phyloP scores from a whole-genome alignment of 2,113 vertebrate genomes.

The Mellivora capensis region DNA sequence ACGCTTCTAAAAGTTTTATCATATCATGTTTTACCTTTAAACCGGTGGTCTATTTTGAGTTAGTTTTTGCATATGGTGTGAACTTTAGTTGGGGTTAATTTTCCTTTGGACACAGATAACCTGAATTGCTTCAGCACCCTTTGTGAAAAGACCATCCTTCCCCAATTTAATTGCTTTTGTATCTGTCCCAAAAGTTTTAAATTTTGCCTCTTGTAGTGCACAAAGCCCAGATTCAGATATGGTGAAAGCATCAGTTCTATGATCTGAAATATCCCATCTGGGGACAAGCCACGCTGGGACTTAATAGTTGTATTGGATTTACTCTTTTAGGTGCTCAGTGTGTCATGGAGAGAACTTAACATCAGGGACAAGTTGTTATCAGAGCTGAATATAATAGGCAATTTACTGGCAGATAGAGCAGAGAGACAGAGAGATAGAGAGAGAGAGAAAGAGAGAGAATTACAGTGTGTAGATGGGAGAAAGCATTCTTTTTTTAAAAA shows the following conservation, averaged over 20 bases:
- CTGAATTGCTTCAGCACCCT: not conserved
- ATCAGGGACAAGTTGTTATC: not conserved
- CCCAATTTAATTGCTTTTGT: not conserved
- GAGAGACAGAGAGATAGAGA: not conserved
- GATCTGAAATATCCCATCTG: not conserved
- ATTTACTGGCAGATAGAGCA: not conserved
- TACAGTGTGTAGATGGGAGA: not conserved
- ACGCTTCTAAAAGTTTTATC: not conserved
- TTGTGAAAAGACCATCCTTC: not conserved
- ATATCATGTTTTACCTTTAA: not conserved
- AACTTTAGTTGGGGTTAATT: not conserved
- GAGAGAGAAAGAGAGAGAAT: not conserved
- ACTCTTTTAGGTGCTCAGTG: not conserved
- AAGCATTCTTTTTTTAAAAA: not conserved
- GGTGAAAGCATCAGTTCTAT: rapidly evolving
- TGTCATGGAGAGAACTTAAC: not conserved
- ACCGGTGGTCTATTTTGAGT: not conserved
- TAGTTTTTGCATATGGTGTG: not conserved
- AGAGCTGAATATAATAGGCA: not conserved
- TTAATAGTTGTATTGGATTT: not conserved
- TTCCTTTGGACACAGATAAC: not conserved
- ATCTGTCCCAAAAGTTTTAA: not conserved
- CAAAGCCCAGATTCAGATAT: not conserved
- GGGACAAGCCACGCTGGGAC: rapidly evolving
- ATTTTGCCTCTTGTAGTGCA: not conserved